These are phyloP conservation scores for Capricornis sumatraensis DNA, from an alignment of 2,113 vertebrate genomes.

Conservation along the genomic window DNA sequence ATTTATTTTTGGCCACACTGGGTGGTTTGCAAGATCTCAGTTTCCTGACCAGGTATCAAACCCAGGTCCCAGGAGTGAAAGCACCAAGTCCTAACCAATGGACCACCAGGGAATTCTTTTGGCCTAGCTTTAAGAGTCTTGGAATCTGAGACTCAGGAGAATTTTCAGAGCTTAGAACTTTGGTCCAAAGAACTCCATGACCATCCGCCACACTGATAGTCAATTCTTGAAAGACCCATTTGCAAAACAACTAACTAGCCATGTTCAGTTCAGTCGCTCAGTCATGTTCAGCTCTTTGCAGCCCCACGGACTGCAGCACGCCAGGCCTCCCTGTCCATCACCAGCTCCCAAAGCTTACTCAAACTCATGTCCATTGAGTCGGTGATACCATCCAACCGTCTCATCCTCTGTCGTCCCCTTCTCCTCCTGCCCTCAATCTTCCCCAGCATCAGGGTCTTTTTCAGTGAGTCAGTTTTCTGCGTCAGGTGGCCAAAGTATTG, in stretches of 20 bases:
- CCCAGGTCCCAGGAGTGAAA: not conserved
- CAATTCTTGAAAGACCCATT: not conserved
- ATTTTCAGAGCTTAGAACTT: not conserved
- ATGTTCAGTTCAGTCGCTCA: not conserved
- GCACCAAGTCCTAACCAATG: not conserved
- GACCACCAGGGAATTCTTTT: not conserved
- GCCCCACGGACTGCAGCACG: not conserved
- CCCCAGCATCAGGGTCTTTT: not conserved
- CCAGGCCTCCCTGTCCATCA: not conserved
- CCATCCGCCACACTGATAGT: not conserved
- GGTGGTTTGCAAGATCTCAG: not conserved
- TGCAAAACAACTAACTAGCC: not conserved
- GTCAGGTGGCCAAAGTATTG: not conserved
- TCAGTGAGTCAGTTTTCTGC: not conserved
- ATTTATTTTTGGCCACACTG: not conserved
- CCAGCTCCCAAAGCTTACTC: not conserved
- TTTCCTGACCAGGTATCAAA: not conserved
- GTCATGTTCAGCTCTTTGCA: not conserved
- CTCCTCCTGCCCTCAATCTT: not conserved
- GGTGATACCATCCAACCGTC: not conserved
- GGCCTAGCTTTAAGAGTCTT: not conserved
- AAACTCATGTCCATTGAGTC: not conserved
- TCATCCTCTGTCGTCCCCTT: not conserved
- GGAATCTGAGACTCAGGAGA: not conserved
- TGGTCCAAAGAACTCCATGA: not conserved